These are phyloP conservation scores for Haliclystus octoradiatus DNA, from an alignment of 30 jellyfish, hydroid and myxozoan species.

Conservation along the genomic window DNA sequence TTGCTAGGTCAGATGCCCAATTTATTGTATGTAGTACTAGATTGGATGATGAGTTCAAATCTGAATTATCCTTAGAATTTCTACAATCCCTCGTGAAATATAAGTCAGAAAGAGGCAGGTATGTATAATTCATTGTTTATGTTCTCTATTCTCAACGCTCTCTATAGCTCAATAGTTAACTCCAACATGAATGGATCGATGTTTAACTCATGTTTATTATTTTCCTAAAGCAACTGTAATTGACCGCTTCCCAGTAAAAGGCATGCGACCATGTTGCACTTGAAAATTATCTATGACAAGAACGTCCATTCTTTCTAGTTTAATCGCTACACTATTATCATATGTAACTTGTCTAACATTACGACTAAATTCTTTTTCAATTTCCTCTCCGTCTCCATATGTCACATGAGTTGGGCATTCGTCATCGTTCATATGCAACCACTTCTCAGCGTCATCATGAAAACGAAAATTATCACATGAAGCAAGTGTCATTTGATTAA, in stretches of 20 bases:
- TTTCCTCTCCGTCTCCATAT: conserved; percentile 87
- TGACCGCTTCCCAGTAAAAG: conserved; percentile 45
- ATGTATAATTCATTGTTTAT: no score
- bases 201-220: no score
- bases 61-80: no score
- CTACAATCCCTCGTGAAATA: no score
- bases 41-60: no score
- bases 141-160: no score
- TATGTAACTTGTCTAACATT: conserved; percentile 56
- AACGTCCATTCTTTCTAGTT: conserved; percentile 51
- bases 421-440: conserved; percentile 29
- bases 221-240: not conserved
- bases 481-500: conserved; percentile 66
- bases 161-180: no score
- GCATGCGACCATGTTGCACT: conserved; percentile 71
- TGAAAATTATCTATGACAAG: conserved; percentile 53
- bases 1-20: no score
- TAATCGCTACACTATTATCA: conserved; percentile 61
- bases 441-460: conserved; percentile 36
- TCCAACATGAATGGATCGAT: no score
- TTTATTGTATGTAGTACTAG: no score
- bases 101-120: no score
- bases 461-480: conserved; percentile 38
- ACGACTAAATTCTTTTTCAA: conserved; percentile 48
- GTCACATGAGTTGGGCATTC: conserved; percentile 56